phyloP scores from a whole-genome alignment of 92 coral and sea anemone genomes.

The Zoanthus gigantus region DNA sequence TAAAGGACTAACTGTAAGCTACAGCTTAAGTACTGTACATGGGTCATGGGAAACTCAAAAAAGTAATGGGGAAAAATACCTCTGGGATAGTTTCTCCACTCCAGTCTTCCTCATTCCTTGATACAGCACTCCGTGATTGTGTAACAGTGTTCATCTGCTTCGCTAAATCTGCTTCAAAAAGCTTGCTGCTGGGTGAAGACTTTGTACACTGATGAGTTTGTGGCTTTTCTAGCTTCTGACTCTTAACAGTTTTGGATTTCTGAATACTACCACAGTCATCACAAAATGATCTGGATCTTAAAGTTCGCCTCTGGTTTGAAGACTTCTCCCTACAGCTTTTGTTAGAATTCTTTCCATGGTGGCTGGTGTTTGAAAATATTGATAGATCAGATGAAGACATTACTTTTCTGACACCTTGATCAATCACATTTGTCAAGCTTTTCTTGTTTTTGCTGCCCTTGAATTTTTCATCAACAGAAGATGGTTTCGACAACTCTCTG shows the following conservation, averaged over 20 bases:
- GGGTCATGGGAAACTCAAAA: no score
- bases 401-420: conserved; percentile 45
- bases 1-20: no score
- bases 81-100: neutral
- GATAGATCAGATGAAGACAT: conserved; percentile 60
- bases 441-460: conserved; percentile 35
- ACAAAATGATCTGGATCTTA: neutral
- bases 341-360: neutral
- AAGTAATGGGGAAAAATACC: neutral
- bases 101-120: neutral
- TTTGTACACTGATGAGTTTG: neutral
- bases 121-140: conserved; percentile 7
- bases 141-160: neutral
- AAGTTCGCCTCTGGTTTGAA: conserved; percentile 8
- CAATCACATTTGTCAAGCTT: neutral
- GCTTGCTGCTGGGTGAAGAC: neutral
- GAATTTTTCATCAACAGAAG: conserved; percentile 55
- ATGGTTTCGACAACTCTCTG: conserved; percentile 86
- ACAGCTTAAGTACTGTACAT: no score
- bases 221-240: neutral
- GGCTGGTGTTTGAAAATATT: neutral
- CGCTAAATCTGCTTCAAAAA: neutral
- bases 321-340: conserved; percentile 1
- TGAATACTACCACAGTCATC: neutral
- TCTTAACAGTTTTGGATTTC: neutral